Conservation (phyloP, 2,888 invertebrate species). For the Tachystola acroxantha region DNA sequence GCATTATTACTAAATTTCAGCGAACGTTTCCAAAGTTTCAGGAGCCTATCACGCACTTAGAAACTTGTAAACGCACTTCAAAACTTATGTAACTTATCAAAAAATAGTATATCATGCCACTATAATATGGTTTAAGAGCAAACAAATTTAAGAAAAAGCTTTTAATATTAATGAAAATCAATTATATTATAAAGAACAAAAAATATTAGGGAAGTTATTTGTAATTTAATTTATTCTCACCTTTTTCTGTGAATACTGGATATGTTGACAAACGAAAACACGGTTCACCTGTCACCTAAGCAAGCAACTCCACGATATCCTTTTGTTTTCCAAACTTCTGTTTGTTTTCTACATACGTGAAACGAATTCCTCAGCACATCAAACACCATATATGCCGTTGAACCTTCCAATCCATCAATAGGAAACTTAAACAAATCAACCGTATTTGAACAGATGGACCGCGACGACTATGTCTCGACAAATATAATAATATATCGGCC, state of each 20-base stretch:
- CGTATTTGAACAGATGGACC: conserved; percentile 59
- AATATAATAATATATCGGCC: conserved; percentile 20
- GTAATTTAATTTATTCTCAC: conserved; percentile 52
- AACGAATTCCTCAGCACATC: conserved; percentile 66
- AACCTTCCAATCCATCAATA: conserved; percentile 65
- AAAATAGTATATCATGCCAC: too few relatives aligned
- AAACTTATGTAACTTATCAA: conserved; percentile 33
- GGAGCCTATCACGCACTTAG: conserved; percentile 34
- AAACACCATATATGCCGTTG: conserved; percentile 52
- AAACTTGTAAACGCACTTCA: conserved; percentile 32
- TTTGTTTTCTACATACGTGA: conserved; percentile 66
- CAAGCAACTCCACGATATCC: conserved; percentile 59
- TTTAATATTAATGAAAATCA: background rate
- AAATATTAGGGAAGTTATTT: too few relatives aligned
- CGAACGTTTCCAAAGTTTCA: conserved; percentile 45
- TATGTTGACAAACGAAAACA: conserved; percentile 39
- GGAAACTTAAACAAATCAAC: conserved; percentile 57
- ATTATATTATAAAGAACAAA: too few relatives aligned
- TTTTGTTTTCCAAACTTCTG: conserved; percentile 65
- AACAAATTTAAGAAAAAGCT: background rate
- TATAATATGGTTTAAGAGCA: too few relatives aligned
- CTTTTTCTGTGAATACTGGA: conserved; percentile 38
- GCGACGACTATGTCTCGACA: conserved; percentile 37
- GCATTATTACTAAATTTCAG: conserved; percentile 51
- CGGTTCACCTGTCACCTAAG: conserved; percentile 64